Base-by-base conservation (phyloP, 2,113 vertebrate species). In the Corydoras sp. region DNA sequence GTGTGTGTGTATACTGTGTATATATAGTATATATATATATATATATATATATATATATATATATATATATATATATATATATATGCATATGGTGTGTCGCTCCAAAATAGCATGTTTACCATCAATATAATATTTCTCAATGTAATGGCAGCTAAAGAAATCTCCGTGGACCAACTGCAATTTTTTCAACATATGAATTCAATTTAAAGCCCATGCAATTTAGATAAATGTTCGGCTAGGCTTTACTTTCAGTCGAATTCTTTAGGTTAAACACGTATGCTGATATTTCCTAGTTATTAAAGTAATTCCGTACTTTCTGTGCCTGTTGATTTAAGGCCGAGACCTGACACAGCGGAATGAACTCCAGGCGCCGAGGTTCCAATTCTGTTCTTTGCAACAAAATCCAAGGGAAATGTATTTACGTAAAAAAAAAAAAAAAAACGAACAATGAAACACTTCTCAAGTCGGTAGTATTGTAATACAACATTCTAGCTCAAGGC, bases 141-240 rank as follows among this genome's bases (percentile, higher is more conserved):
- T 62, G 64, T 56, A 54, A 62, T 55, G 72, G 72, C 72, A 74
- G 72, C 72, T 74, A 74, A 68, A 74, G 56, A n/a, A 12, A 50
- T 68, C 59, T 65, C 51, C 10, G 12, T 62, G 32, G 30, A 68
- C 30, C 30, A 48, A 49, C 18, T n/a, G 15, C 10, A 29, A 49
- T 68, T 73, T 73, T 67, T 67, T 10, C 48, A 13, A 54, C 14
- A 30, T 35, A 59, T 54, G 13, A 62, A 62, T 62, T 67, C 29
- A 56, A 56, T 56, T 56, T 7, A n/a, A 15, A 56, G n/a, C 15
- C 10, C n/a, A 29, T 58, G 49, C 55, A 66, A 31, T 54, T 66
- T 18, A 18, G 48, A 14, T 65, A 65, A 9, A 10, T 53, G 43
- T 63, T 64, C 55, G 24, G 30, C 60, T 43, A n/a, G 10, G 31